Base-by-base conservation (phyloP, 2,888 invertebrate species). In the Drosophila mercatorum region DNA sequence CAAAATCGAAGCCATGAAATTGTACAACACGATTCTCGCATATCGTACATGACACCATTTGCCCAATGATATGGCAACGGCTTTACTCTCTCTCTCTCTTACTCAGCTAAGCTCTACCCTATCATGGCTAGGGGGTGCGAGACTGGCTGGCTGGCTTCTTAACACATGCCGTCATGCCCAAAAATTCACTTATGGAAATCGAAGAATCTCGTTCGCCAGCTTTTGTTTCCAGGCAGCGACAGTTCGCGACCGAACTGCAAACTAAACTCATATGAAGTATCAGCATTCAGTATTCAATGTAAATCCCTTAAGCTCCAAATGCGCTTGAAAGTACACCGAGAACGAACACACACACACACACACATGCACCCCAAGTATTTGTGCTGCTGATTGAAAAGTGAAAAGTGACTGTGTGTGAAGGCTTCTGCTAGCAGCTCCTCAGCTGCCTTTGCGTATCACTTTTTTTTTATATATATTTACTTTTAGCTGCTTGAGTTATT, bases 281-380 rank as follows among this genome's bases (percentile, higher is more conserved):
- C 88, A 89, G 83, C 86, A 85, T 88, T 88, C 86, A 65, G 90
- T 83, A 83, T 83, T 88, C 90, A 88, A 86, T 88, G 90, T 80
- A 89, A 85, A 89, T 89, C 90, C 86, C 86, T 88, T 85, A 88
- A 89, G 90, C 90, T 74, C 68, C 49, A 89, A 89, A 88, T 89
- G 86, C 85, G 83, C 86, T 86, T 63, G 68, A 61, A 68, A 62
- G 62, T 78, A 76, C 73, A 70, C 41, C 47, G 41, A 28, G 46
- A 46, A 47, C 53, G 58, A 34, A 53, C 57, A 28, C 17, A 49
- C 38, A 22, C 59, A 59, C 36, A 55, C 46, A 55, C 47, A 53
- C 55, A 66, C 31, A 1, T n/a, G 11, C n/a, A 38, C n/a, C 22
- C 28, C 53, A 49, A 73, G 80, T 55, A 80, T 58, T 64, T 71